phyloP scores from a whole-genome alignment of 64 coral and sea anemone genomes.

The Acropora yongei region DNA sequence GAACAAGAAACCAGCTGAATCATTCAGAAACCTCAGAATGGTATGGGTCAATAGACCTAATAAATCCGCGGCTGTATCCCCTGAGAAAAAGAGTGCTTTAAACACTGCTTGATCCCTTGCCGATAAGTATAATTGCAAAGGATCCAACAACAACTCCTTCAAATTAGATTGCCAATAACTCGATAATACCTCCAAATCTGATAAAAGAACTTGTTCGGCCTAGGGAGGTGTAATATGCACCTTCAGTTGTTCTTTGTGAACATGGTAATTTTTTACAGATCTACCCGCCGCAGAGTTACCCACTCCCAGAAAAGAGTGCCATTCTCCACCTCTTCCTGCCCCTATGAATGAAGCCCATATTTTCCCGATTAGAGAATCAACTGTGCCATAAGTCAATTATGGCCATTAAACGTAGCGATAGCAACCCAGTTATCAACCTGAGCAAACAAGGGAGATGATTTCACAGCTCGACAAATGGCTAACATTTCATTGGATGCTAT shows the following conservation, averaged over 20 bases:
- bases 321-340: background rate
- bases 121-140: background rate
- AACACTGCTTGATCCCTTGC: conserved; percentile 26
- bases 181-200: background rate
- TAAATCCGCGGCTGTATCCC: conserved; percentile 21
- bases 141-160: background rate
- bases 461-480: background rate
- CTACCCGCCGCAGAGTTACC: conserved; percentile 5
- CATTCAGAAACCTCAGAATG: conserved; percentile 19
- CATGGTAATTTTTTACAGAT: background rate
- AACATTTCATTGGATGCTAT: conserved; percentile 30
- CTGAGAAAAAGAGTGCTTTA: conserved; percentile 7
- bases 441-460: background rate
- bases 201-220: background rate
- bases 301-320: background rate
- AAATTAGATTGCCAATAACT: background rate
- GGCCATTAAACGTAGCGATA: background rate
- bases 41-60: background rate
- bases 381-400: conserved; percentile 33
- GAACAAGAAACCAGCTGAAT: conserved; percentile 21
- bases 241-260: conserved; percentile 13
- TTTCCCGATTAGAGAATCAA: conserved; percentile 41
- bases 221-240: background rate
- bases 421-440: conserved; percentile 8
- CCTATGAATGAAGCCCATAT: background rate